Evolutionary conservation across 2,797 vertebrate species (phyloP).

Genomic region (Chaetodon trifasciatus): DNA sequence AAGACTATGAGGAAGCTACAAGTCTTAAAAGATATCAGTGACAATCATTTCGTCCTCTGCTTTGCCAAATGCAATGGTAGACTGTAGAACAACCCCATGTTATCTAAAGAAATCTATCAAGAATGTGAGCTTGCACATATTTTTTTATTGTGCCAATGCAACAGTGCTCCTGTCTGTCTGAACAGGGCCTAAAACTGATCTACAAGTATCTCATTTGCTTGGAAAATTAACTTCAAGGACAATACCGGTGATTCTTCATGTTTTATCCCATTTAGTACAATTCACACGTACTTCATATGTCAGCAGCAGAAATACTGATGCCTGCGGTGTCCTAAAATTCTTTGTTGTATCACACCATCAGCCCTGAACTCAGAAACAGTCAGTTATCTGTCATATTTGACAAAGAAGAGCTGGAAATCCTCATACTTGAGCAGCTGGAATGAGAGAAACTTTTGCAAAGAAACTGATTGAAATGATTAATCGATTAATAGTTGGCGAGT

Average conservation of each 20-base stretch:
- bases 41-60: background rate
- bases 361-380: background rate
- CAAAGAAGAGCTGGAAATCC: background rate
- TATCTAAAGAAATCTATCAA: background rate
- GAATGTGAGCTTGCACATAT: background rate
- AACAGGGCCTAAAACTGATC: background rate
- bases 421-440: background rate
- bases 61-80: background rate
- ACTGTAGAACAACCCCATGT: background rate
- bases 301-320: background rate
- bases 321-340: background rate
- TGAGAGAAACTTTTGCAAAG: background rate
- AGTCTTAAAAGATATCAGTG: background rate
- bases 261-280: conserved; percentile 8
- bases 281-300: background rate
- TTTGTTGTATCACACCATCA: background rate
- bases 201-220: background rate
- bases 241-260: background rate
- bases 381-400: background rate
- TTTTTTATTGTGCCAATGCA: background rate
- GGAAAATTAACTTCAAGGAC: background rate
- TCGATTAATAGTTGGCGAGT: background rate
- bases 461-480: background rate
- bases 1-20: background rate
- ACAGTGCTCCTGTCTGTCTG: background rate